These are phyloP conservation scores for Stramonita haemastoma DNA, from an alignment of 2,888 invertebrate genomes.

Conservation along the genomic window DNA sequence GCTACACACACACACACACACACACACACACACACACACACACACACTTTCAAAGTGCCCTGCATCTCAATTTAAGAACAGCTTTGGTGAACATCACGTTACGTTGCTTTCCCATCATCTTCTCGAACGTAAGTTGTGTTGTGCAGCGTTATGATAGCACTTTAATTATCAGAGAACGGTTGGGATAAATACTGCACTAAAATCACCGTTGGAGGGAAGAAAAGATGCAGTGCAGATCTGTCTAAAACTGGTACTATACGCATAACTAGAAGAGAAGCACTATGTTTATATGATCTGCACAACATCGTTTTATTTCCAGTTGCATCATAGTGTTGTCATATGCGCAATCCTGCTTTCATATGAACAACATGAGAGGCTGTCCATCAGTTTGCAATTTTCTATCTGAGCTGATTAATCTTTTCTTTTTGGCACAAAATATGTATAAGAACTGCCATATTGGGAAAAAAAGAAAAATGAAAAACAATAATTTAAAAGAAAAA, in stretches of 20 bases:
- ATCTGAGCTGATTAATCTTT: not conserved
- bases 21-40: not conserved
- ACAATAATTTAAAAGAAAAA: not conserved
- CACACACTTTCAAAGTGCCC: not conserved
- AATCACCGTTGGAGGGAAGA: too few relatives aligned
- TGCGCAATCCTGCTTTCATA: not conserved
- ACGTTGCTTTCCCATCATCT: too few relatives aligned
- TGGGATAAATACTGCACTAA: too few relatives aligned
- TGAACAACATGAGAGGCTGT: not conserved
- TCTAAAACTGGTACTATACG: too few relatives aligned
- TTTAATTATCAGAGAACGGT: too few relatives aligned
- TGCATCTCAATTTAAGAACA: too few relatives aligned
- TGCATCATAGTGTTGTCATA: slow-evolving; percentile 12
- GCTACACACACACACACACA: not conserved
- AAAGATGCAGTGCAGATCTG: too few relatives aligned
- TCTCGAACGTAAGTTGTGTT: too few relatives aligned
- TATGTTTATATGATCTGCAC: too few relatives aligned
- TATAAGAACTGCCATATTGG: slow-evolving; percentile 68
- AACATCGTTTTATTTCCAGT: not conserved
- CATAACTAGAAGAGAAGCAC: too few relatives aligned
- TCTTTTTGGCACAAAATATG: slow-evolving; percentile 43
- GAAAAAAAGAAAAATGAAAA: slow-evolving; percentile 32
- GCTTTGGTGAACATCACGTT: too few relatives aligned
- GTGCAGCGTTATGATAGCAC: too few relatives aligned
- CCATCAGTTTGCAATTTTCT: not conserved